These are phyloP conservation scores for Ligdia adustata DNA, from an alignment of 2,888 invertebrate species.

Conservation along the genomic window DNA sequence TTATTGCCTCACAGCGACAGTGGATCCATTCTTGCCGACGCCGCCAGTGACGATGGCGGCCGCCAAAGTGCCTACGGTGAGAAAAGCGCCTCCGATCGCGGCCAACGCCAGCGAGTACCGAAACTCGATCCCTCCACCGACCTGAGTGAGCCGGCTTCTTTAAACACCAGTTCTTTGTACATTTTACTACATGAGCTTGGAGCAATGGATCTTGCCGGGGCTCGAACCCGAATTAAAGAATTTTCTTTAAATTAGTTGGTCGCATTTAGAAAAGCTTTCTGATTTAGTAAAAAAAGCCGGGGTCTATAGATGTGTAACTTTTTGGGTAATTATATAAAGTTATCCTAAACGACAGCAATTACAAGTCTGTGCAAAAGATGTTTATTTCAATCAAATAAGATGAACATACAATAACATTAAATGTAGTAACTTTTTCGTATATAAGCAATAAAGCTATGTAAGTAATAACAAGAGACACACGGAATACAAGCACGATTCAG, in stretches of 20 bases:
- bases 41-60: slow-evolving; percentile 94
- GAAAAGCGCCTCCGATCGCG: slow-evolving; percentile 88
- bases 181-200: background rate
- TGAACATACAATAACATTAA: too few relatives aligned
- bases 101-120: slow-evolving; percentile 90
- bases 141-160: slow-evolving; percentile 20
- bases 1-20: slow-evolving; percentile 94
- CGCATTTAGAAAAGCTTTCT: too few relatives aligned
- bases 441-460: too few relatives aligned
- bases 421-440: too few relatives aligned
- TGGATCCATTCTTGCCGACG: slow-evolving; percentile 99
- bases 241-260: too few relatives aligned
- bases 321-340: slow-evolving; percentile 6
- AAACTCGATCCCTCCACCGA: slow-evolving; percentile 84
- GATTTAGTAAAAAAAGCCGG: too few relatives aligned
- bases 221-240: background rate
- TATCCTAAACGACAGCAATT: background rate
- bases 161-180: background rate
- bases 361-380: background rate
- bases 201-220: background rate
- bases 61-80: slow-evolving; percentile 89
- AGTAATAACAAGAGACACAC: too few relatives aligned
- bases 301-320: background rate
- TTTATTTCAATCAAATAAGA: slow-evolving; percentile 1
- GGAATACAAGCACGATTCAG: too few relatives aligned